phyloP scores from a whole-genome alignment of 2,113 vertebrate genomes.

The Calyptommatus sinebrachiatus region DNA sequence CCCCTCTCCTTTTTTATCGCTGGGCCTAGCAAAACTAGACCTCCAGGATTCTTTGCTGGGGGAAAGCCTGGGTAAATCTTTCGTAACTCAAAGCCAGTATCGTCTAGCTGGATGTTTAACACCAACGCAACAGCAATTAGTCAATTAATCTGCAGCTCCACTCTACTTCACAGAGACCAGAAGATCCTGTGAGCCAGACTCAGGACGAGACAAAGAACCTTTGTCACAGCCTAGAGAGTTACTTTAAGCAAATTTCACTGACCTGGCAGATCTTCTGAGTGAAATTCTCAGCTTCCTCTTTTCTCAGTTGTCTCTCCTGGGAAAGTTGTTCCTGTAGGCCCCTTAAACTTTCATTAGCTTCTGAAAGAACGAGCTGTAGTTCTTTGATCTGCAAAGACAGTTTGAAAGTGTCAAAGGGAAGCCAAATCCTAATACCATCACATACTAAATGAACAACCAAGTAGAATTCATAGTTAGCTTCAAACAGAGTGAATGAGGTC shows the following conservation, averaged over 20 bases:
- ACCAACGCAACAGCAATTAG: too few relatives aligned
- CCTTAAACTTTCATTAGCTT: constrained; percentile 78
- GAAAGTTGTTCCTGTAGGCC: constrained; percentile 81
- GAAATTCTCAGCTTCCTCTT: constrained; percentile 77
- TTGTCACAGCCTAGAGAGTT: neutral
- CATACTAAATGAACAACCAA: neutral
- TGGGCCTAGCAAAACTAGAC: too few relatives aligned
- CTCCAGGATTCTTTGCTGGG: too few relatives aligned
- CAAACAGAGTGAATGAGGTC: neutral
- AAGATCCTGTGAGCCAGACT: too few relatives aligned
- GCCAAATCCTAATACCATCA: neutral
- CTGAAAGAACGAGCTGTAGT: constrained; percentile 76
- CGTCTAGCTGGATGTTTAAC: too few relatives aligned
- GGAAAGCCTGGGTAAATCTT: too few relatives aligned
- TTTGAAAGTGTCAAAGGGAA: neutral
- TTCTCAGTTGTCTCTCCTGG: constrained; percentile 79
- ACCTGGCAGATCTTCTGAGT: constrained; percentile 87
- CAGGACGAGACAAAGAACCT: neutral
- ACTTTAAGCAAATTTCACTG: constrained; percentile 37
- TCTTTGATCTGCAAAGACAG: constrained; percentile 73
- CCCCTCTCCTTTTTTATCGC: too few relatives aligned
- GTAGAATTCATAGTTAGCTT: neutral
- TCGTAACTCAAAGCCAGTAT: too few relatives aligned
- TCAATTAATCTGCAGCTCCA: too few relatives aligned
- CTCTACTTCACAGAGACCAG: too few relatives aligned